Conservation (phyloP, 2,113 vertebrate species). For the Centrocercus urophasianus region DNA sequence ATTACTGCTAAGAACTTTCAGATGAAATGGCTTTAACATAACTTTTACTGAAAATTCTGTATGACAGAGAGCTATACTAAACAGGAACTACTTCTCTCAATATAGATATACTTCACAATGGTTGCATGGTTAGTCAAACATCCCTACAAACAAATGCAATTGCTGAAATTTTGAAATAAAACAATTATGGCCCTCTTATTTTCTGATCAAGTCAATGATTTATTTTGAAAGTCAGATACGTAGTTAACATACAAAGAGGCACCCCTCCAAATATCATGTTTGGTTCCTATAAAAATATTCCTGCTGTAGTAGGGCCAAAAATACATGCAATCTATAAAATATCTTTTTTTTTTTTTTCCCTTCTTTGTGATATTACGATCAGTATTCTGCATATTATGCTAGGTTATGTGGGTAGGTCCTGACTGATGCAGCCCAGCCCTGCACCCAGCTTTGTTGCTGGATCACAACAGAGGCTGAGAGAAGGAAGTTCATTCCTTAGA, state of each 20-base stretch:
- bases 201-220: background rate
- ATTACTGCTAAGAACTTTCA: fast-evolving
- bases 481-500: background rate
- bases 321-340: background rate
- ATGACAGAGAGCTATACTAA: background rate
- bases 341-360: too few relatives aligned
- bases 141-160: background rate
- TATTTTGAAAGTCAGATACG: background rate
- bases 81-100: background rate
- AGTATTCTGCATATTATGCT: background rate
- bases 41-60: background rate
- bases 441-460: background rate
- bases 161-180: background rate
- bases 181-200: fast-evolving
- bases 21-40: background rate
- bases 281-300: background rate
- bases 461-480: background rate
- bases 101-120: background rate
- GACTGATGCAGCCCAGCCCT: background rate
- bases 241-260: background rate
- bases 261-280: background rate
- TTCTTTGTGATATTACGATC: too few relatives aligned
- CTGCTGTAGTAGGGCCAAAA: background rate
- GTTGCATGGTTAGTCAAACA: background rate
- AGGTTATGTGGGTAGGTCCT: background rate